Conservation (phyloP, 2,113 vertebrate genomes). For the Phyllostomus hastatus region DNA sequence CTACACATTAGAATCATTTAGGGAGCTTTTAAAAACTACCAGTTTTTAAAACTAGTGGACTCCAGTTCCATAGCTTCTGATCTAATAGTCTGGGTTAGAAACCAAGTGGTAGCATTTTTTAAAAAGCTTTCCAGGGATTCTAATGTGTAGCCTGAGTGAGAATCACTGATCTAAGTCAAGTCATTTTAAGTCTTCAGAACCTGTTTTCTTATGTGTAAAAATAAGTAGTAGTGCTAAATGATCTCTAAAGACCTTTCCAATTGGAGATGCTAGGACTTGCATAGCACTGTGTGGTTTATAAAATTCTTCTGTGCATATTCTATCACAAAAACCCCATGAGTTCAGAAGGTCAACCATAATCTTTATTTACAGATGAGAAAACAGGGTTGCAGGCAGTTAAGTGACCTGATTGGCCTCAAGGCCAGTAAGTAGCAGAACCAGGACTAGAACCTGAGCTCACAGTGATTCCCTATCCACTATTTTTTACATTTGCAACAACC, state of each 20-base stretch:
- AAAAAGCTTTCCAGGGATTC: background rate
- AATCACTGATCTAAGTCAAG: background rate
- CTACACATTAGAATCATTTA: background rate
- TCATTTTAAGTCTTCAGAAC: background rate
- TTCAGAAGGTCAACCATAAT: background rate
- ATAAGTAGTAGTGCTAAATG: background rate
- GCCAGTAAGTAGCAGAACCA: background rate
- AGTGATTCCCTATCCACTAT: background rate
- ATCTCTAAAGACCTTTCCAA: background rate
- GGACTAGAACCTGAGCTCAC: background rate
- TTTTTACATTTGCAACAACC: background rate
- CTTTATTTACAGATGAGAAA: background rate
- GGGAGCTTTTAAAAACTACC: background rate
- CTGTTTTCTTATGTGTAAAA: background rate
- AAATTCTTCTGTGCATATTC: background rate
- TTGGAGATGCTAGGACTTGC: background rate
- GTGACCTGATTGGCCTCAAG: background rate
- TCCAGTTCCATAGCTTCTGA: background rate
- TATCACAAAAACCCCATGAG: background rate
- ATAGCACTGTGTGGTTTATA: background rate
- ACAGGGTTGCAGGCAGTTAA: background rate
- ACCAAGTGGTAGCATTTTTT: background rate
- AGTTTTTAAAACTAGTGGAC: background rate
- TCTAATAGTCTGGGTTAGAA: background rate
- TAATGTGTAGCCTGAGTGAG: background rate